Base-by-base conservation (phyloP, 2,113 vertebrate species). In the Arenaria interpres region DNA sequence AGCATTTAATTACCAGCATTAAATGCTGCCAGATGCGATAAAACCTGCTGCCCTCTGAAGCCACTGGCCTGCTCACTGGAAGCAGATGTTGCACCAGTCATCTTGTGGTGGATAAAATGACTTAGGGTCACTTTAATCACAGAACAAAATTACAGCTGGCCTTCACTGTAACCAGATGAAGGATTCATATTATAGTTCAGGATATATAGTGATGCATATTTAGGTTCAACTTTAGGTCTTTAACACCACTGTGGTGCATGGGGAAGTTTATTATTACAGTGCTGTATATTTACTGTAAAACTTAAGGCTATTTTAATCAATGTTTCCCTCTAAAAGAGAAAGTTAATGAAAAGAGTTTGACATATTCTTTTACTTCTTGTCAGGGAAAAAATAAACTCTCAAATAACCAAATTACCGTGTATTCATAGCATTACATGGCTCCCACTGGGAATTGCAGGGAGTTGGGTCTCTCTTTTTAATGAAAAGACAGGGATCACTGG, bases 81-180 rank as follows among this genome's bases (percentile, higher is more conserved):
- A 93, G 78, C 85, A 94, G 82, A 95, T 85, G 91, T 89, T 83
- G 46, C 25, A 89, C 51, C 39, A 81, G 43, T 75, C 56, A 92
- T 75, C 95, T 54, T 94, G 89, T 51, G 89, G 84, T 32, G 46
- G 48, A 89, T 94, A 48, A 85, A 92, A 91, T 71, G 22, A 86
- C 83, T 81, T 62, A 18, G 60, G 50, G 51, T 69, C 56, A 59
- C 60, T 93, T 93, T 56, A 89, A 89, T 93, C 48, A 75, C 77
- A 66, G 82, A 88, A 90, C 69, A 93, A 94, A 94, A 85, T 72
- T 85, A 94, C 48, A 56, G 30, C 82, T 90, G 43, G 73, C 53
- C 57, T 68, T 75, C 67, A 30, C 50, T 48, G 30, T 77, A 76
- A 79, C 57, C 73, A 39, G 54, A 83, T 53, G 45, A 82, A 90